Conservation (phyloP, 2,113 vertebrate species). For the Polypterus bichir region DNA sequence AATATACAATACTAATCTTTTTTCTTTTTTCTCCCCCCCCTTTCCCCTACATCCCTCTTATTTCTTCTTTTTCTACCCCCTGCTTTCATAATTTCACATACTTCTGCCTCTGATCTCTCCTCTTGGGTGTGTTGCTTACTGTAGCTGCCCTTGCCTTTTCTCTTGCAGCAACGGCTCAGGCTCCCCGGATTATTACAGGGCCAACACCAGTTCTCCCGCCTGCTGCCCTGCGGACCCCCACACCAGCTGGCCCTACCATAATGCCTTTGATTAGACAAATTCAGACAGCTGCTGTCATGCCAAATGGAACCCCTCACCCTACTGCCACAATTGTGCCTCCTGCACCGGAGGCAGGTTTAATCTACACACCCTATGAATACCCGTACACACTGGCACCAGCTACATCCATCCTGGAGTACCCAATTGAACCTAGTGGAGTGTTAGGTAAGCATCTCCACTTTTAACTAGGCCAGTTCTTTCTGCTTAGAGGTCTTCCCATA, state of each 20-base stretch:
- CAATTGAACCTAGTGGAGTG: conserved; percentile 92
- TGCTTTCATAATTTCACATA: conserved; percentile 46
- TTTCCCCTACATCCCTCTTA: conserved; percentile 40
- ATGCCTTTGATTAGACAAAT: conserved; percentile 99
- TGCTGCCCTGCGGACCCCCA: conserved; percentile 69
- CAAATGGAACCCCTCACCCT: conserved; percentile 79
- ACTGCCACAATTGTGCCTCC: conserved; percentile 77
- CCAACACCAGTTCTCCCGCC: conserved; percentile 80
- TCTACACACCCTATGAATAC: conserved; percentile 96
- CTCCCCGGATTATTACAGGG: conserved; percentile 86
- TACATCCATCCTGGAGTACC: conserved; percentile 95
- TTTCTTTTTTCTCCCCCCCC: conserved; percentile 54
- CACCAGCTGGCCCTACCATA: conserved; percentile 80
- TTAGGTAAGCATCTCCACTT: conserved; percentile 68
- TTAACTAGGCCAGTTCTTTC: not conserved
- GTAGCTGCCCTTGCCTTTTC: conserved; percentile 90
- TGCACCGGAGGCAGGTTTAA: conserved; percentile 83
- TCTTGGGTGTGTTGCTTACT: conserved; percentile 65
- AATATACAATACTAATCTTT: conserved; percentile 68
- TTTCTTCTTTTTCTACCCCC: conserved; percentile 49
- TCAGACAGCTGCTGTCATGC: conserved; percentile 83
- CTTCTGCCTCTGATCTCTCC: conserved; percentile 52
- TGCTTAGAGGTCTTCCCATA: too few relatives aligned
- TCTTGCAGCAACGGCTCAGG: conserved; percentile 85
- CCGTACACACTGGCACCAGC: conserved; percentile 91